These are phyloP conservation scores for Lepisosteus oculatus DNA, from an alignment of 2,113 vertebrate genomes.

Conservation along the genomic window DNA sequence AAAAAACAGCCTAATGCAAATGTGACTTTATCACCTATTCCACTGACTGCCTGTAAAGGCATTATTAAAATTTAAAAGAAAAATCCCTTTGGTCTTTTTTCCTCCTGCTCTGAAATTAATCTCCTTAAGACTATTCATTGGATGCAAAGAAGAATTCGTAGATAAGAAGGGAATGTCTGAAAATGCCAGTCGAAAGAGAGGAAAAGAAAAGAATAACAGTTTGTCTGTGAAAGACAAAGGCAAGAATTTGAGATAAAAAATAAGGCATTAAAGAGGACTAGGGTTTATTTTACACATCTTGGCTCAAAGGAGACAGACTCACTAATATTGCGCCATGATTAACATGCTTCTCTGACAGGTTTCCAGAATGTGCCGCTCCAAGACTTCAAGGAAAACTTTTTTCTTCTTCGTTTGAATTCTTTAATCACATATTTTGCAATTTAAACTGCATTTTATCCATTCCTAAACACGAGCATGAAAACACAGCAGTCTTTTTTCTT, in stretches of 20 bases:
- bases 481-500: too few relatives aligned
- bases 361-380: background rate
- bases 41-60: slow-evolving; percentile 43
- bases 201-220: slow-evolving; percentile 6
- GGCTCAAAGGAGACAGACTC: background rate
- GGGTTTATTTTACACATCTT: too few relatives aligned
- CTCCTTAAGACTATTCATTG: slow-evolving; percentile 52
- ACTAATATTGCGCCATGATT: background rate
- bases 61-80: slow-evolving; percentile 56
- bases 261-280: background rate
- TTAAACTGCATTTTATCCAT: too few relatives aligned
- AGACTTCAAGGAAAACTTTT: background rate
- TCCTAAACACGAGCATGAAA: too few relatives aligned
- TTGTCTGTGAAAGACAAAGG: slow-evolving; percentile 20
- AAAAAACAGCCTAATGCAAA: slow-evolving; percentile 23
- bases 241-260: slow-evolving; percentile 4
- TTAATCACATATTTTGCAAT: background rate
- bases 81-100: slow-evolving; percentile 49
- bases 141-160: background rate
- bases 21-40: slow-evolving; percentile 55
- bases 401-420: background rate
- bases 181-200: slow-evolving; percentile 31
- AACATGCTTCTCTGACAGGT: background rate
- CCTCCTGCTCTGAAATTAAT: slow-evolving; percentile 55
- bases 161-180: background rate